Percentiles rank a stretch among this genome's conserved stretches.
Conservation (phyloP, 2,888 invertebrate species). For the Meghimatium bilineatum region DNA sequence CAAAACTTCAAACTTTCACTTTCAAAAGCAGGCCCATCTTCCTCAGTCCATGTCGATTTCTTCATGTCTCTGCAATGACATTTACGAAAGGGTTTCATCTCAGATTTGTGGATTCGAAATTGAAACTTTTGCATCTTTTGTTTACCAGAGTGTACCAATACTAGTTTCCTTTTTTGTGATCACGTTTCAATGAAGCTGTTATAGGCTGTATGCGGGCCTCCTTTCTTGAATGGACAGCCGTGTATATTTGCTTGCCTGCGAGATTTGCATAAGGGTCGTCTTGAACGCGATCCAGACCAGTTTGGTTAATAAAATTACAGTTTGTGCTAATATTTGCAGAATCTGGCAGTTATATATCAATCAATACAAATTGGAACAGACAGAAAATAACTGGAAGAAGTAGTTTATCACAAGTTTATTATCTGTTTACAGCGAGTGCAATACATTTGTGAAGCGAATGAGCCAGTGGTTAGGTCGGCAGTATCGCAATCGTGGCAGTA, state of each 20-base stretch:
- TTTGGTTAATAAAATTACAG: background rate
- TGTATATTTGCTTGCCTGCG: background rate
- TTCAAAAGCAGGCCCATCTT: background rate
- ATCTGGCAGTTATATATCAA: background rate
- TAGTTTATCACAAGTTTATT: background rate
- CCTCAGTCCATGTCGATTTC: background rate
- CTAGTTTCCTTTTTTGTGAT: background rate
- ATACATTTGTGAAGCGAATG: background rate
- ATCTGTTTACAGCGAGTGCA: background rate
- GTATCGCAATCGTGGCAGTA: too few species aligned
- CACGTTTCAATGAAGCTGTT: background rate
- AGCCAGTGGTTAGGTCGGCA: too few species aligned
- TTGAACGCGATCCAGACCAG: background rate
- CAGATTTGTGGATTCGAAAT: background rate
- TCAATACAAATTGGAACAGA: background rate
- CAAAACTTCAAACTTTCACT: background rate
- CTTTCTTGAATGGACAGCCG: background rate
- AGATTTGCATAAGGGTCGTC: background rate
- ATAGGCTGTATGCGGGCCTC: background rate
- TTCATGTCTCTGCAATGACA: background rate
- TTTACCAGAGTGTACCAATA: background rate
- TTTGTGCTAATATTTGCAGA: conserved; percentile 3
- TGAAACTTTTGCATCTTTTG: background rate
- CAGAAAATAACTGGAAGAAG: background rate
- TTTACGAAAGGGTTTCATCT: background rate